phyloP scores from a whole-genome alignment of 2,888 invertebrate genomes.

The Elegia similella region DNA sequence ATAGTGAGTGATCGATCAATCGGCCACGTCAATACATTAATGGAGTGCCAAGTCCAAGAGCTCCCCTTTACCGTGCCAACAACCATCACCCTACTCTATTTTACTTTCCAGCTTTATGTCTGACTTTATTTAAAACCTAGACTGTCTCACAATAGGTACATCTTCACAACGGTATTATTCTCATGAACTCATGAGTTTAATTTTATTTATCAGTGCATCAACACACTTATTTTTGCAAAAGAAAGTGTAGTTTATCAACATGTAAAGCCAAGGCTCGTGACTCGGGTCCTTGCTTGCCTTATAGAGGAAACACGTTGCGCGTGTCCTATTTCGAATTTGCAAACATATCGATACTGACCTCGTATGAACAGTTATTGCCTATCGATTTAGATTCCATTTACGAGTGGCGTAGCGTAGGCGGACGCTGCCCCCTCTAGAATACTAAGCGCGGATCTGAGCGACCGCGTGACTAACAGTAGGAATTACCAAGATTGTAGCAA shows the following conservation, averaged over 20 bases:
- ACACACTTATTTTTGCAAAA: not conserved
- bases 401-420: constrained; percentile 64
- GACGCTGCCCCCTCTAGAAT: constrained; percentile 53
- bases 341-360: constrained; percentile 63
- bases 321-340: constrained; percentile 60
- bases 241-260: constrained; percentile 11
- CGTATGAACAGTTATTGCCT: constrained; percentile 72
- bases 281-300: constrained; percentile 10
- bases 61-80: constrained; percentile 43
- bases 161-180: constrained; percentile 14
- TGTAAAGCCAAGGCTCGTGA: constrained; percentile 1
- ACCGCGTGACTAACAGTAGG: constrained; percentile 74
- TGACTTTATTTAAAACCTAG: constrained; percentile 7
- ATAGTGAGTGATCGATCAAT: constrained; percentile 58
- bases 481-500: constrained; percentile 58
- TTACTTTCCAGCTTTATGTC: constrained; percentile 31
- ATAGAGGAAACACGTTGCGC: constrained; percentile 25
- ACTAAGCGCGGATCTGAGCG: constrained; percentile 60
- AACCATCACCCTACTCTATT: constrained; percentile 30
- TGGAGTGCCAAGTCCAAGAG: constrained; percentile 53
- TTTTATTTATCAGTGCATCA: constrained; percentile 11
- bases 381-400: constrained; percentile 63
- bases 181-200: constrained; percentile 11
- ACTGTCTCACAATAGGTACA: constrained; percentile 1
- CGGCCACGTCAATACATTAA: constrained; percentile 47